Base-by-base conservation (phyloP, 1,140 invertebrate species). In the Gonatopus flavifemur region DNA sequence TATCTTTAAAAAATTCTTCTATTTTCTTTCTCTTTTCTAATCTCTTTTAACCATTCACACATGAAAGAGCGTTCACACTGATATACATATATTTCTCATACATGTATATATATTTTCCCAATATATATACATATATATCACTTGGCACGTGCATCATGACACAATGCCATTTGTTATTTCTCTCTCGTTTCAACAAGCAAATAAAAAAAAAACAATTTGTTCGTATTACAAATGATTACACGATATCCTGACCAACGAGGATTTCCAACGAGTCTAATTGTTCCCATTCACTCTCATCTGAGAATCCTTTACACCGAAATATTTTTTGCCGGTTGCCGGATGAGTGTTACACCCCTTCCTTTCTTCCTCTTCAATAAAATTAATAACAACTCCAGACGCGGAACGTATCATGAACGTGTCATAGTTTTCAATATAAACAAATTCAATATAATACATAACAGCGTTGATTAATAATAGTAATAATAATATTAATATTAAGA, bases 211-310 rank as follows among this genome's bases (percentile, higher is more conserved):
- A n/a, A n/a, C n/a, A n/a, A n/a, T n/a, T n/a, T n/a, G n/a, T n/a
- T n/a, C n/a, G n/a, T n/a, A n/a, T n/a, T n/a, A n/a, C n/a, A n/a
- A n/a, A n/a, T n/a, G n/a, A n/a, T n/a, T n/a, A n/a, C n/a, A n/a
- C n/a, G n/a, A n/a, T n/a, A n/a, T 36, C 43, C 54, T 68, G 72
- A 74, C 72, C 74, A 75, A 66, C 74, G 70, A 76, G 74, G 70
- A 72, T 61, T 65, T n/a, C n/a, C 60, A 64, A 74, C 74, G 74
- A 73, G 65, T 63, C 49, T n/a, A n/a, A 44, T 46, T 35, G 37
- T 52, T 41, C 42, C 36, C 24, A 46, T 53, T 39, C 38, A 41
- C 39, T n/a, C n/a, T n/a, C n/a, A n/a, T n/a, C n/a, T n/a, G n/a
- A n/a, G n/a, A n/a, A n/a, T n/a, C n/a, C n/a, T n/a, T n/a, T n/a